phyloP scores from a whole-genome alignment of 2,797 vertebrate species.

The Otolemur crassicaudatus region DNA sequence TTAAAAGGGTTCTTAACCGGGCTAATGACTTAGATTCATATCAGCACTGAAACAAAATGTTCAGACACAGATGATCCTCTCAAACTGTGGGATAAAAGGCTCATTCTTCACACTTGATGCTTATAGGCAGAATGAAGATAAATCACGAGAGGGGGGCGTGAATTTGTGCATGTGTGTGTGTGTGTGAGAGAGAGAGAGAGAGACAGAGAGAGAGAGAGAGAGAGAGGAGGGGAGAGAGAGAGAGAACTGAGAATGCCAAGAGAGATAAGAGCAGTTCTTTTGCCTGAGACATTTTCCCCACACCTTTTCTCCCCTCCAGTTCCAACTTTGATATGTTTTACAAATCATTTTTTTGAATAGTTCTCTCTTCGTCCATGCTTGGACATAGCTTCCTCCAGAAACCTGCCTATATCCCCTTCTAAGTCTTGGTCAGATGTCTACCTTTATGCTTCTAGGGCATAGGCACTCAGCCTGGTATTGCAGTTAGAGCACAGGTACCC shows the following conservation, averaged over 20 bases:
- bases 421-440: not conserved
- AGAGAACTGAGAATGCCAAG: not conserved
- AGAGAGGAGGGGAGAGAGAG: too few relatives aligned
- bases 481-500: too few relatives aligned
- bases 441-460: not conserved
- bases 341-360: not conserved
- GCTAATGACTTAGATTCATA: conserved; percentile 72
- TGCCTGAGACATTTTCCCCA: not conserved
- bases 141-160: not conserved
- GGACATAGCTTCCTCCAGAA: not conserved
- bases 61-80: conserved; percentile 39
- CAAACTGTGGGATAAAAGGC: conserved; percentile 45
- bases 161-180: not conserved
- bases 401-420: not conserved
- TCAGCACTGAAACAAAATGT: conserved; percentile 50
- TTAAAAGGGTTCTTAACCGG: not conserved
- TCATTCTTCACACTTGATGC: conserved; percentile 59
- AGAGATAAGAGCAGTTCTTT: not conserved
- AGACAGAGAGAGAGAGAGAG: rapidly evolving
- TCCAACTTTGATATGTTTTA: conserved; percentile 6
- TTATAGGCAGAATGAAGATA: conserved; percentile 32
- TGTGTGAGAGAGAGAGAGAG: not conserved
- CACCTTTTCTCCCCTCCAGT: not conserved
- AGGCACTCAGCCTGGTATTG: too few relatives aligned
- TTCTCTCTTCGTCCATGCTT: not conserved